Evolutionary conservation across 1,140 invertebrate species (phyloP).

Genomic region (Caenorhabditis inopinata): DNA sequence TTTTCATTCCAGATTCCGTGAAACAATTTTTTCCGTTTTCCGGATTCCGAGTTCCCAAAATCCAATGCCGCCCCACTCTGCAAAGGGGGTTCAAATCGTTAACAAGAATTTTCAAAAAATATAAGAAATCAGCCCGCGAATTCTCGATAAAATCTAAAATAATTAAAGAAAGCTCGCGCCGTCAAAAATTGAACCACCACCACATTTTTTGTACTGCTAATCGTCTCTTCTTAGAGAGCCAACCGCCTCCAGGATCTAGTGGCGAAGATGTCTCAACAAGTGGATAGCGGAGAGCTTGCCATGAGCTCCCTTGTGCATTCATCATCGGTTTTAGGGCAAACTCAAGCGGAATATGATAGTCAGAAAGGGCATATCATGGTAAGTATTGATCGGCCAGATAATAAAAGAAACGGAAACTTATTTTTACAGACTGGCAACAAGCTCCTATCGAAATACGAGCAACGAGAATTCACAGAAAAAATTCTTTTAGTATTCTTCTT

Average conservation of each 20-base stretch:
- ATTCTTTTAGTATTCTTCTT: constrained; percentile 84
- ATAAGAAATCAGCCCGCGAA: too few relatives aligned
- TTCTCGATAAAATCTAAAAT: too few relatives aligned
- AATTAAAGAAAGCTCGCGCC: too few relatives aligned
- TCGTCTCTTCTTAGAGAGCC: constrained; percentile 68
- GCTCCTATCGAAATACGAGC: constrained; percentile 86
- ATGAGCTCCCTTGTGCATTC: constrained; percentile 76
- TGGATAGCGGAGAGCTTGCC: constrained; percentile 80
- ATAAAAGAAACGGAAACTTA: too few relatives aligned
- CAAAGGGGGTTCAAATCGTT: too few relatives aligned
- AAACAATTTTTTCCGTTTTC: too few relatives aligned
- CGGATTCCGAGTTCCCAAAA: too few relatives aligned
- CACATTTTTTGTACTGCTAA: constrained; percentile 57
- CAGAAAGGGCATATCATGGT: constrained; percentile 38
- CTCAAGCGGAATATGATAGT: constrained; percentile 43
- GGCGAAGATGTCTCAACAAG: constrained; percentile 80
- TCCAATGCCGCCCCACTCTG: too few relatives aligned
- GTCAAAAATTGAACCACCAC: too few relatives aligned
- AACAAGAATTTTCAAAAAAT: too few relatives aligned
- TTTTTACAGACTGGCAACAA: constrained; percentile 77
- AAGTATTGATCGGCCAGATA: too few relatives aligned
- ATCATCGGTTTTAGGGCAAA: constrained; percentile 29
- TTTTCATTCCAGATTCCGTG: too few relatives aligned
- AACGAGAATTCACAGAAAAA: constrained; percentile 90
- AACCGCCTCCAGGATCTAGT: constrained; percentile 81